These are phyloP conservation scores for Chiloscyllium plagiosum DNA, from an alignment of 2,113 vertebrate genomes.

Conservation along the genomic window DNA sequence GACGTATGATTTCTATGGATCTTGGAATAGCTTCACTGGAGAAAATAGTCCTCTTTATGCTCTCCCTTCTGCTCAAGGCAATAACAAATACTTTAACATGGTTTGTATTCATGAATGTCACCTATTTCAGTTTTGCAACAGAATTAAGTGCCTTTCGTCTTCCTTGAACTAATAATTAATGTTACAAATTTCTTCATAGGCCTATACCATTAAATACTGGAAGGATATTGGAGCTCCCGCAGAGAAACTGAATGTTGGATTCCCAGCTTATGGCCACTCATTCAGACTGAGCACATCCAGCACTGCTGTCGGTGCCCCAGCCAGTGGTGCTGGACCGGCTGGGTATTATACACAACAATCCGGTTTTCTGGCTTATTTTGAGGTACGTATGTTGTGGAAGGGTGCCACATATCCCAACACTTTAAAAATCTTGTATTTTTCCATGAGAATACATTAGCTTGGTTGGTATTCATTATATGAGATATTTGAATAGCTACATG, in stretches of 20 bases:
- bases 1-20: slow-evolving; percentile 74
- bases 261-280: slow-evolving; percentile 42
- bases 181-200: slow-evolving; percentile 3
- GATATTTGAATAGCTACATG: too few relatives aligned
- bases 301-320: slow-evolving; percentile 39
- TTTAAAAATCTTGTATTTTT: neutral
- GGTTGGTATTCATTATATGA: neutral
- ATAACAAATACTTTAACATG: slow-evolving; percentile 44
- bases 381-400: slow-evolving; percentile 31
- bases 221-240: slow-evolving; percentile 41
- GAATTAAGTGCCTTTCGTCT: neutral
- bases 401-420: neutral
- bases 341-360: slow-evolving; percentile 41
- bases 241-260: slow-evolving; percentile 42
- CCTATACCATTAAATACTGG: slow-evolving; percentile 41
- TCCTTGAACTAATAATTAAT: neutral
- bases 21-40: slow-evolving; percentile 64
- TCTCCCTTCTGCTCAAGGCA: slow-evolving; percentile 49
- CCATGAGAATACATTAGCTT: neutral
- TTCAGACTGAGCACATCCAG: slow-evolving; percentile 41
- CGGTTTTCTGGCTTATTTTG: slow-evolving; percentile 42
- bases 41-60: slow-evolving; percentile 70
- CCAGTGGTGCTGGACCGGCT: slow-evolving; percentile 36
- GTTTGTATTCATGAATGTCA: neutral
- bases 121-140: neutral